Evolutionary conservation across 1,140 invertebrate species (phyloP).

Genomic region (Zaprionus tsacasi): DNA sequence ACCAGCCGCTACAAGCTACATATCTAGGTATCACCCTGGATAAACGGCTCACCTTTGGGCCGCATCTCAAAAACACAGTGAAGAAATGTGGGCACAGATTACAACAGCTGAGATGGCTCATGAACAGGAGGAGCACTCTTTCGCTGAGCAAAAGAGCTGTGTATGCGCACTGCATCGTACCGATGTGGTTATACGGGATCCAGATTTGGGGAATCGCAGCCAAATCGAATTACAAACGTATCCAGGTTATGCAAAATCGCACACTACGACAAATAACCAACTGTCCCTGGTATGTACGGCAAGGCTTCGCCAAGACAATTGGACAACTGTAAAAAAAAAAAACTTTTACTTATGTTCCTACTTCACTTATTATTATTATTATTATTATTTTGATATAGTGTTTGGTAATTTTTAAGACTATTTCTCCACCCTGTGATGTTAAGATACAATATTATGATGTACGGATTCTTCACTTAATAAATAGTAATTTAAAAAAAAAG

Average conservation of each 20-base stretch:
- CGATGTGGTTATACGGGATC: not conserved
- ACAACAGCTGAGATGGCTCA: not conserved
- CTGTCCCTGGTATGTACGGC: no score
- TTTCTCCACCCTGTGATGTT: no score
- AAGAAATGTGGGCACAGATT: not conserved
- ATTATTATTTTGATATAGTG: no score
- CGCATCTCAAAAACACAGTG: no score
- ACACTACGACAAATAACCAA: not conserved
- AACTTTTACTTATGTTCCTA: no score
- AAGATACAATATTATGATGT: no score
- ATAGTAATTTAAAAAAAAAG: no score
- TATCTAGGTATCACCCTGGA: not conserved
- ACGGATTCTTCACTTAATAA: no score
- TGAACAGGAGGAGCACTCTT: not conserved
- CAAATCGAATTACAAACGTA: not conserved
- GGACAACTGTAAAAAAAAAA: no score
- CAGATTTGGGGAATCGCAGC: slow-evolving; percentile 10
- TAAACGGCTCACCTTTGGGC: not conserved
- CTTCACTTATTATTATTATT: no score
- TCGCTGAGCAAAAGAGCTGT: not conserved
- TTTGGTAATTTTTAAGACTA: no score
- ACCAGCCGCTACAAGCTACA: not conserved
- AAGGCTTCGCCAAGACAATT: no score
- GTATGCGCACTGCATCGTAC: not conserved
- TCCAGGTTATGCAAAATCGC: not conserved